Evolutionary conservation across 2,888 invertebrate genomes (phyloP), one percentile per base, ranked within the genome.

Genomic region (Drosophila meridionalis): DNA sequence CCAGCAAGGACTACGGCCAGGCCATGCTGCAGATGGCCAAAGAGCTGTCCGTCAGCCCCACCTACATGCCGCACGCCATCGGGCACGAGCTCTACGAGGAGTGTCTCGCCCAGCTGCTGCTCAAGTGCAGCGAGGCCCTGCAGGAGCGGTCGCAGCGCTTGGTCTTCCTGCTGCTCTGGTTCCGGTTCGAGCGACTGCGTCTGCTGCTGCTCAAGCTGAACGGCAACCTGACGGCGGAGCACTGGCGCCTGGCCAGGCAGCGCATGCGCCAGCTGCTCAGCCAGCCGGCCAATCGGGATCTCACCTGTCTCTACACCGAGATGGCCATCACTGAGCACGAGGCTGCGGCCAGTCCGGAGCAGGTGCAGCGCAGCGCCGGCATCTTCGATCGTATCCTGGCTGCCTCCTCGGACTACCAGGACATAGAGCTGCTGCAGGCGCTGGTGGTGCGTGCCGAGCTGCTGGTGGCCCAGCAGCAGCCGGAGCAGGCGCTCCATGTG

Each of bases 261-360:
- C 93, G 93, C 11, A 92, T 95, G 6, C 95, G 95, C 76, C 93
- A 94, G 20, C 92, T 95, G 53, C 82, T 96, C 1, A 95, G 95
- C 68, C 92, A 92, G 45, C 93, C 93, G 1, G 93, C 93, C 42
- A 95, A 95, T 83, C 92, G 95, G 38, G 94, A 94, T 76, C 94
- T 95, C 76, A 87, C 95, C 30, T 92, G 94, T 60, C 94, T 95
- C 73, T 96, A 95, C 85, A 94, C 94, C 5, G 96, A 96, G 90
- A 95, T 95, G 87, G 95, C 95, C 9, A 88, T 95, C 56, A 94
- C 95, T 64, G 95, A 95, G 89, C 93, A 93, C 60, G 95, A 95
- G 90, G 90, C 60, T 9, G 12, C 26, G 0, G 42, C 57, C 8
- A 26, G 14, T 2, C 8, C 30, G 12, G 30, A 42, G 8, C 34